Evolutionary conservation across 2,797 vertebrate genomes (phyloP).

Genomic region (Gastrophryne carolinensis): DNA sequence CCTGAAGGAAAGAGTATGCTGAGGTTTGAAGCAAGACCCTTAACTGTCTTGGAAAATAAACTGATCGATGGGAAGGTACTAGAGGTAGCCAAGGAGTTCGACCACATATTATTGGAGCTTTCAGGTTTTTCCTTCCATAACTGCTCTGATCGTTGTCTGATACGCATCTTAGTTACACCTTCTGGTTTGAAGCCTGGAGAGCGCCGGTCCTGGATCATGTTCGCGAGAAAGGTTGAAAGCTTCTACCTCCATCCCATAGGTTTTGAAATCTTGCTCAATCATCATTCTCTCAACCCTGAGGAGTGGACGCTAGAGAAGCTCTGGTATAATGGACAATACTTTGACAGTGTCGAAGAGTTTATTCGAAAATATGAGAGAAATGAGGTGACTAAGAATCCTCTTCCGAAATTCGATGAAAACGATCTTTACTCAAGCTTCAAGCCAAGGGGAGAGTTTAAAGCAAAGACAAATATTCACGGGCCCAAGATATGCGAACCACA

Average conservation of each 20-base stretch:
- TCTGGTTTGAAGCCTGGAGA: constrained; percentile 80
- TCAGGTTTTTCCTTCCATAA: constrained; percentile 78
- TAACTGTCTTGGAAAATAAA: constrained; percentile 67
- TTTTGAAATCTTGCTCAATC: no score
- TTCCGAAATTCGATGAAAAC: constrained; percentile 60
- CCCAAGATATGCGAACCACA: no score
- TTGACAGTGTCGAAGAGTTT: constrained; percentile 75
- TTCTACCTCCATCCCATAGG: constrained; percentile 85
- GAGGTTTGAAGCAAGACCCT: constrained; percentile 76
- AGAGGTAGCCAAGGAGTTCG: constrained; percentile 61
- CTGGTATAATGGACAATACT: constrained; percentile 88
- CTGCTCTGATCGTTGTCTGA: constrained; percentile 78
- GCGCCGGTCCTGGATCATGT: constrained; percentile 82
- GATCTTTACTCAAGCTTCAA: constrained; percentile 81
- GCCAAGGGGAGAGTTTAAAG: no score
- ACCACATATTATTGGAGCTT: constrained; percentile 72
- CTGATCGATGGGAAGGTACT: constrained; percentile 63
- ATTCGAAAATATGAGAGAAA: constrained; percentile 70
- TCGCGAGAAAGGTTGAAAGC: constrained; percentile 86
- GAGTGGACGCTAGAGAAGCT: no score
- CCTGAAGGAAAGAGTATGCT: constrained; percentile 56
- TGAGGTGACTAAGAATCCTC: no score
- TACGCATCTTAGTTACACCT: constrained; percentile 80
- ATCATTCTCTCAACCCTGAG: no score
- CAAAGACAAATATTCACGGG: no score